Conservation (phyloP, 2,797 vertebrate species). For the Prionace glauca region DNA sequence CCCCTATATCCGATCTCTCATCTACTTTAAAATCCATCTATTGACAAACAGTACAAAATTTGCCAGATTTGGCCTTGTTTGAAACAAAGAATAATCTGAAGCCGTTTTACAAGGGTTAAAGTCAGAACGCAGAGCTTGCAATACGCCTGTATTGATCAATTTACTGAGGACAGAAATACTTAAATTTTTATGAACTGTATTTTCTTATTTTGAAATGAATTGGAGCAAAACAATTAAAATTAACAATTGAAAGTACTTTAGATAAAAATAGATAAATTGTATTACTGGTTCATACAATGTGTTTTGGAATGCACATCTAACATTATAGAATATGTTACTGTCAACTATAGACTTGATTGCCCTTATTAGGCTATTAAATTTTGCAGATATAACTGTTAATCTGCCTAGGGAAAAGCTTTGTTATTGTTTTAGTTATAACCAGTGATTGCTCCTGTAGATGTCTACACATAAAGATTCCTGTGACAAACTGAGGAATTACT, state of each 20-base stretch:
- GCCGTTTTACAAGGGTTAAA: neutral
- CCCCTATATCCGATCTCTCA: neutral
- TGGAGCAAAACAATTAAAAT: neutral
- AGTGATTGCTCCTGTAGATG: slow-evolving; percentile 26
- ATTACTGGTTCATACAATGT: neutral
- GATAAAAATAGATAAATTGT: neutral
- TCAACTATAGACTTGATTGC: slow-evolving; percentile 15
- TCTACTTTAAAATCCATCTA: neutral
- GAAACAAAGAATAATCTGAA: slow-evolving; percentile 6
- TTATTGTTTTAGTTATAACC: slow-evolving; percentile 25
- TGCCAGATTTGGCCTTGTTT: neutral
- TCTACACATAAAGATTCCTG: slow-evolving; percentile 44
- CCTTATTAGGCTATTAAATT: slow-evolving; percentile 9
- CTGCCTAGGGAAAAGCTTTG: slow-evolving; percentile 5
- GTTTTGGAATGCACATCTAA: neutral
- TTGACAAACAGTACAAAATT: neutral
- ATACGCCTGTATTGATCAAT: neutral
- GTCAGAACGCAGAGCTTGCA: neutral
- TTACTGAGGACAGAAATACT: neutral
- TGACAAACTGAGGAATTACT: slow-evolving; percentile 72
- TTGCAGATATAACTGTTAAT: slow-evolving; percentile 22
- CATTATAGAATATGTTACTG: neutral
- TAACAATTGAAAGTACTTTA: neutral
- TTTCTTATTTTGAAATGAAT: neutral
- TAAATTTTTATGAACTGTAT: neutral